Percentiles rank a stretch among this genome's conserved stretches.
Evolutionary conservation across 2,797 vertebrate genomes (phyloP).

Genomic region (Alauda arvensis): DNA sequence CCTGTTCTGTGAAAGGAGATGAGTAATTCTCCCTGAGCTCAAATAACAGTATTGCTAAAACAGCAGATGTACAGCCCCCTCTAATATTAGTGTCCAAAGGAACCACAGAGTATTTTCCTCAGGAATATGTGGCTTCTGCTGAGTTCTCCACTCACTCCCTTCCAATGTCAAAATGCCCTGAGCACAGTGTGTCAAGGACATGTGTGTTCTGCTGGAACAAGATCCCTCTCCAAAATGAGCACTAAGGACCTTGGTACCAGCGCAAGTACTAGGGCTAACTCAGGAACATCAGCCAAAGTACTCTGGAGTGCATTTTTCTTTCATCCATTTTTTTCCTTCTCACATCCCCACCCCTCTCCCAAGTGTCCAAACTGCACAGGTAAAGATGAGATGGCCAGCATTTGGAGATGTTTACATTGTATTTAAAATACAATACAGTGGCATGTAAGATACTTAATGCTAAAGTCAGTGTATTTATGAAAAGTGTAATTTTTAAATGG

Average conservation of each 20-base stretch:
- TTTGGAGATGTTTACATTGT: slow-evolving; percentile 70
- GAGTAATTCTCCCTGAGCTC: not conserved
- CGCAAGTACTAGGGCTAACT: slow-evolving; percentile 54
- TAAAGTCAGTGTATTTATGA: slow-evolving; percentile 69
- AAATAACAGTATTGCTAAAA: not conserved
- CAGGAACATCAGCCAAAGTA: slow-evolving; percentile 67
- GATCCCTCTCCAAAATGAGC: not conserved
- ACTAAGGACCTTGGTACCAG: not conserved
- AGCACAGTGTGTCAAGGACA: not conserved
- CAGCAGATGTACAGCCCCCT: not conserved
- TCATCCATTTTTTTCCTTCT: not conserved
- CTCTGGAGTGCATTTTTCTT: slow-evolving; percentile 32
- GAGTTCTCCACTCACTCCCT: not conserved
- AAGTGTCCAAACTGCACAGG: slow-evolving; percentile 55
- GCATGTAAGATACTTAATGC: slow-evolving; percentile 69
- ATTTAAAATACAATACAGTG: slow-evolving; percentile 67
- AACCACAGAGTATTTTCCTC: slow-evolving; percentile 41
- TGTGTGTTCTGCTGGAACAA: not conserved
- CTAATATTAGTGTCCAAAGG: not conserved
- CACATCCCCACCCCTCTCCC: not conserved
- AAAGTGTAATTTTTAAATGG: slow-evolving; percentile 72
- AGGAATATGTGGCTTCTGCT: slow-evolving; percentile 39
- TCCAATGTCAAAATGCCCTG: not conserved
- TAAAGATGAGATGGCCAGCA: slow-evolving; percentile 62
- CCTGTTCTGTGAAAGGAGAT: not conserved